Evolutionary conservation across 2,888 invertebrate species (phyloP).

Genomic region (Caenorhabditis plicata): DNA sequence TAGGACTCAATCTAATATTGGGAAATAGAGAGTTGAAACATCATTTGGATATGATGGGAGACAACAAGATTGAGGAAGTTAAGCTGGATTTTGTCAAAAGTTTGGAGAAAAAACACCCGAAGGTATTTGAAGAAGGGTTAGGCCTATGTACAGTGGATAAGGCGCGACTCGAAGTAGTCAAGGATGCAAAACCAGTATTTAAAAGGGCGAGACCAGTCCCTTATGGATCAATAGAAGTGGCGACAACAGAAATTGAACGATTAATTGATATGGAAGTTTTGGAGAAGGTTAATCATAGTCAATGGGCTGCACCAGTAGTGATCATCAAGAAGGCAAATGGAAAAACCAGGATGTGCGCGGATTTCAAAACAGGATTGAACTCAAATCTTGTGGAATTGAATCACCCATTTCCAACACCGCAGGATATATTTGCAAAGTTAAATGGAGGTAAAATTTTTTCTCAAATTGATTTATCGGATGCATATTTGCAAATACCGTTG

Average conservation of each 20-base stretch:
- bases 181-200: background rate
- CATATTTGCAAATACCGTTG: slow-evolving; percentile 45
- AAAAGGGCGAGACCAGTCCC: slow-evolving; percentile 16
- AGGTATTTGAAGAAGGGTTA: background rate
- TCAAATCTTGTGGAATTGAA: slow-evolving; percentile 20
- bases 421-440: slow-evolving; percentile 37
- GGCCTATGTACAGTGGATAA: background rate
- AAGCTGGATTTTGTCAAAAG: too few species aligned
- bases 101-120: background rate
- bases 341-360: slow-evolving; percentile 39
- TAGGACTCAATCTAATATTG: slow-evolving; percentile 10
- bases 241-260: slow-evolving; percentile 25
- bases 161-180: background rate
- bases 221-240: slow-evolving; percentile 2
- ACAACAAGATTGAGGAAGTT: background rate
- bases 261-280: slow-evolving; percentile 22
- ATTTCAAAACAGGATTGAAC: slow-evolving; percentile 48
- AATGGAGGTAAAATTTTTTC: slow-evolving; percentile 38
- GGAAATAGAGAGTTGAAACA: background rate
- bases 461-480: slow-evolving; percentile 43
- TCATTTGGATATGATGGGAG: background rate
- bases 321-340: slow-evolving; percentile 43
- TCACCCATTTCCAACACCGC: slow-evolving; percentile 42
- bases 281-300: slow-evolving; percentile 22
- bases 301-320: slow-evolving; percentile 48